These are phyloP conservation scores for Pseudanteris insignis DNA, from an alignment of 2,888 invertebrate species.

Conservation along the genomic window DNA sequence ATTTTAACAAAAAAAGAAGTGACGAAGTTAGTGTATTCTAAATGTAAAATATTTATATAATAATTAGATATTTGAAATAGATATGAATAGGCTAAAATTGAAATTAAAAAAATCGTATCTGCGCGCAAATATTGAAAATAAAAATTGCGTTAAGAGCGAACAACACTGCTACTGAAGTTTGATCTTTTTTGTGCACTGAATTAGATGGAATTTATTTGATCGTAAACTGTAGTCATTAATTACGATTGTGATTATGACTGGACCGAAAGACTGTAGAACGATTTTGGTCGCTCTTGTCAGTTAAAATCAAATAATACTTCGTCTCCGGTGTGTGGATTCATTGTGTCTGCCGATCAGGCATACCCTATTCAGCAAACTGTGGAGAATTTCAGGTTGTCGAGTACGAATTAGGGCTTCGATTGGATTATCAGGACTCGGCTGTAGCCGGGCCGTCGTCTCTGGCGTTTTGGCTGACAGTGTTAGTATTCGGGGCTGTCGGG, in stretches of 20 bases:
- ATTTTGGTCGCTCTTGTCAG: constrained; percentile 55
- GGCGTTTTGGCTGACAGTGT: constrained; percentile 52
- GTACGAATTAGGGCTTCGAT: constrained; percentile 66
- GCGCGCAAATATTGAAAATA: too few relatives aligned
- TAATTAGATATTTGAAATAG: too few relatives aligned
- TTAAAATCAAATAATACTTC: constrained; percentile 41
- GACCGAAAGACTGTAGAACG: constrained; percentile 8
- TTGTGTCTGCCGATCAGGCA: constrained; percentile 57
- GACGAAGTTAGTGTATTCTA: too few relatives aligned
- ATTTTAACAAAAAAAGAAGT: too few relatives aligned
- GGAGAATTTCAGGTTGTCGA: constrained; percentile 64
- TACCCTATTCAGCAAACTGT: constrained; percentile 64
- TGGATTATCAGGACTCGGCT: constrained; percentile 61
- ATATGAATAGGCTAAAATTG: too few relatives aligned
- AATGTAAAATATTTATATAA: too few relatives aligned
- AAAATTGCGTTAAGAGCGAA: too few relatives aligned
- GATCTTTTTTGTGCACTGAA: too few relatives aligned
- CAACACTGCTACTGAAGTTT: too few relatives aligned
- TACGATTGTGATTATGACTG: constrained; percentile 1
- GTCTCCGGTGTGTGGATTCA: constrained; percentile 45
- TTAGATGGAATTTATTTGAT: too few relatives aligned
- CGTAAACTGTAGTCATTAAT: not conserved
- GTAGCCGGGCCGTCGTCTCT: constrained; percentile 50
- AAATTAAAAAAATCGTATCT: too few relatives aligned
- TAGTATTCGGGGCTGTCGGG: constrained; percentile 52